These are phyloP conservation scores for Micromesistius poutassou DNA, from an alignment of 2,797 vertebrate genomes.

Conservation along the genomic window DNA sequence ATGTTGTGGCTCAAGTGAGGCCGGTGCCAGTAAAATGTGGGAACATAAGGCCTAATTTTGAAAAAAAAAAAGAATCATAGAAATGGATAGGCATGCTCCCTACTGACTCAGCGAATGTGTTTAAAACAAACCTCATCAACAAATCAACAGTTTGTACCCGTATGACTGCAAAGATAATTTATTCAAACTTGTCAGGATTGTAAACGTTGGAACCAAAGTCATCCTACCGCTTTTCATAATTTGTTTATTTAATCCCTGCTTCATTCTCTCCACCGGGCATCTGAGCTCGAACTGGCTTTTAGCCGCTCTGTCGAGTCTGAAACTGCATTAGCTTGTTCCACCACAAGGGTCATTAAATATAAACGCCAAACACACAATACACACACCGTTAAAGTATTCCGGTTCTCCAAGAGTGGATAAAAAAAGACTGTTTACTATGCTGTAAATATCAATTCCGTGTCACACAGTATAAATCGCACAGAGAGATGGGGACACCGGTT, in stretches of 20 bases:
- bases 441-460: not conserved
- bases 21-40: too few species aligned
- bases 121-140: not conserved
- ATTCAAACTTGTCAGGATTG: not conserved
- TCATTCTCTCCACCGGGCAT: not conserved
- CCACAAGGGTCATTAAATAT: constrained; percentile 11
- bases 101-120: not conserved
- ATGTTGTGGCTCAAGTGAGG: too few species aligned
- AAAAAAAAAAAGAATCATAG: too few species aligned
- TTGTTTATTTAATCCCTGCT: not conserved
- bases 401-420: constrained; percentile 4
- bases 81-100: too few species aligned
- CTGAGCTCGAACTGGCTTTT: not conserved
- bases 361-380: constrained; percentile 15
- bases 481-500: constrained; percentile 14
- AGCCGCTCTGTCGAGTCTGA: not conserved
- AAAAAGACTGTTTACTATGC: not conserved
- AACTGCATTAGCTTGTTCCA: not conserved
- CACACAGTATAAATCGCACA: not conserved
- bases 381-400: constrained; percentile 14
- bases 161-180: not conserved
- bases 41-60: too few species aligned
- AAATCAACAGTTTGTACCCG: not conserved
- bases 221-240: not conserved
- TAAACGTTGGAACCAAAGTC: not conserved